phyloP scores from a whole-genome alignment of 2,797 vertebrate species.

The Cirrhinus mrigala region DNA sequence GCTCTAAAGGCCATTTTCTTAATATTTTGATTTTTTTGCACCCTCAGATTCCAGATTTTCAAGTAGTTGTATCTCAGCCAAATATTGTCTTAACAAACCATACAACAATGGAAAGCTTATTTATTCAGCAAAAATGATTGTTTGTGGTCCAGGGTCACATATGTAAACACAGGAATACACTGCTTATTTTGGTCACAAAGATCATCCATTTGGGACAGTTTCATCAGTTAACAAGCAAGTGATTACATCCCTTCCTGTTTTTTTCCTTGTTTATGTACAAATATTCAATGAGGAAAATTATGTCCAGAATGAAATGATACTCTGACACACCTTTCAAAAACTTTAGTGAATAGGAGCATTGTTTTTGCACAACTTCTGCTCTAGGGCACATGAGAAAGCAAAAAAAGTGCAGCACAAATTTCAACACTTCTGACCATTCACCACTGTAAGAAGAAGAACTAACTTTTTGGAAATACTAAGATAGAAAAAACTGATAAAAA shows the following conservation, averaged over 20 bases:
- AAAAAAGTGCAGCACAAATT: constrained; percentile 34
- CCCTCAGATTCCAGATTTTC: too few species aligned
- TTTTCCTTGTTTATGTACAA: background rate
- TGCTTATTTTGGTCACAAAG: background rate
- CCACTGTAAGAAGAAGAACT: background rate
- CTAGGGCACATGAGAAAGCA: background rate
- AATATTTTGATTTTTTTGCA: too few species aligned
- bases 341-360: constrained; percentile 28
- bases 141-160: too few species aligned
- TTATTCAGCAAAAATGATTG: too few species aligned
- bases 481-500: background rate
- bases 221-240: background rate
- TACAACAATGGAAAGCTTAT: too few species aligned
- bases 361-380: constrained; percentile 36
- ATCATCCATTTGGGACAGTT: background rate
- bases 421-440: constrained; percentile 37
- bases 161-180: background rate
- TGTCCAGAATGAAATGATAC: background rate
- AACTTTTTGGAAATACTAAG: background rate
- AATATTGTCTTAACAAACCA: too few species aligned
- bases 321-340: background rate
- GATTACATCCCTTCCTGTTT: background rate
- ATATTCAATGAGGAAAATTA: background rate
- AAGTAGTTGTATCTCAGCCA: too few species aligned
- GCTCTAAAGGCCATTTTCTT: too few species aligned